phyloP scores from a whole-genome alignment of 1,140 invertebrate genomes.

The Uloborus diversus region DNA sequence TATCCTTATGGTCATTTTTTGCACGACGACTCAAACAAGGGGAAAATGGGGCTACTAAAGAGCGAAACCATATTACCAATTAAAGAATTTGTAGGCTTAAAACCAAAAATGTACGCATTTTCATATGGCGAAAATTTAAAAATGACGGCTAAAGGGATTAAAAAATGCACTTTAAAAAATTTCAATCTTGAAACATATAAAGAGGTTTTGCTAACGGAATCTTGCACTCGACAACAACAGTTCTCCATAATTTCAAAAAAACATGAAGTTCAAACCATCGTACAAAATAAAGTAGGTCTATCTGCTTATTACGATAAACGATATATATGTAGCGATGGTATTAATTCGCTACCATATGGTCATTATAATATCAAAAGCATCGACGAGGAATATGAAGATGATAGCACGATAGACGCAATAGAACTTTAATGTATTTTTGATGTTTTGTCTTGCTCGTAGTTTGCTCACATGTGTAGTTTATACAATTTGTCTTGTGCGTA shows the following conservation, averaged over 20 bases:
- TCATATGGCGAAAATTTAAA: not conserved
- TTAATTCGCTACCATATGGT: too few relatives aligned
- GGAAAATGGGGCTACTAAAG: slow-evolving; percentile 10
- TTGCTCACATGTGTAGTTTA: too few relatives aligned
- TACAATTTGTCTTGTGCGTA: too few relatives aligned
- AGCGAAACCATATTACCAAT: slow-evolving; percentile 3
- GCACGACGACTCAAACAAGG: not conserved
- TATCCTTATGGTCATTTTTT: not conserved
- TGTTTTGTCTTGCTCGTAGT: too few relatives aligned
- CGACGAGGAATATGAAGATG: too few relatives aligned
- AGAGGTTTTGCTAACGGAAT: not conserved
- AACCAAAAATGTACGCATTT: slow-evolving; percentile 19
- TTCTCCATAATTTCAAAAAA: not conserved
- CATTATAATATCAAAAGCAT: too few relatives aligned
- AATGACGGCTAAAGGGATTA: slow-evolving; percentile 19
- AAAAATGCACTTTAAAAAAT: not conserved
- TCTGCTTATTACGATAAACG: slow-evolving; percentile 4
- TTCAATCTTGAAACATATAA: not conserved
- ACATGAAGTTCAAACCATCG: not conserved
- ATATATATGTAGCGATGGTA: too few relatives aligned
- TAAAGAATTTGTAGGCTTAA: slow-evolving; percentile 7
- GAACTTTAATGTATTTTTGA: too few relatives aligned
- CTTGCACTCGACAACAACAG: not conserved
- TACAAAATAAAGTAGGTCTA: not conserved
- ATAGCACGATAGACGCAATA: too few relatives aligned